phyloP scores from a whole-genome alignment of 2,113 vertebrate genomes.

The Chinchilla lanigera region DNA sequence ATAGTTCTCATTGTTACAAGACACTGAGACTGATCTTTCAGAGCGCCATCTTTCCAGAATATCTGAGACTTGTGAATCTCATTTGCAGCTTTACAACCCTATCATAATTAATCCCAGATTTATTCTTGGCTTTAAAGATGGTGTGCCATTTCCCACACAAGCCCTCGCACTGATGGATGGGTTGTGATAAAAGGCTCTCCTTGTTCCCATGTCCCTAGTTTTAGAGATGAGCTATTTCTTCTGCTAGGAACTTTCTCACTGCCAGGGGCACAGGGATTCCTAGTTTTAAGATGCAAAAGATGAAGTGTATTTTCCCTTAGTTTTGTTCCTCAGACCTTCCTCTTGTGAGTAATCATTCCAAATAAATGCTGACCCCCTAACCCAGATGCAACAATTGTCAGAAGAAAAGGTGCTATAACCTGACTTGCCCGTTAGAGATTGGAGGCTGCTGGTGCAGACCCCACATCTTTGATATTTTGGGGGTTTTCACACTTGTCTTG shows the following conservation, averaged over 20 bases:
- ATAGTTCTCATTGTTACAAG: neutral
- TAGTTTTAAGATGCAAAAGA: neutral
- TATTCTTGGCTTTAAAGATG: neutral
- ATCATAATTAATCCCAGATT: neutral
- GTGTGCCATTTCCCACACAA: neutral
- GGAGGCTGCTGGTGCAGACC: neutral
- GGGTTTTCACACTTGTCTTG: neutral
- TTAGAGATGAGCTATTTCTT: neutral
- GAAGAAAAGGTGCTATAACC: neutral
- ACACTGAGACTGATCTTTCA: neutral
- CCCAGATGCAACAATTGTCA: neutral
- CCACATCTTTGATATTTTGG: neutral
- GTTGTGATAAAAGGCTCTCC: neutral
- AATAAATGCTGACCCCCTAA: neutral
- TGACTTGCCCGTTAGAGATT: neutral
- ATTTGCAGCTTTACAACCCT: neutral
- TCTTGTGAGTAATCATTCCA: neutral
- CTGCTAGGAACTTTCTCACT: neutral
- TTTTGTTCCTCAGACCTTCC: neutral
- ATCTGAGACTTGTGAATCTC: neutral
- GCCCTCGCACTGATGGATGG: neutral
- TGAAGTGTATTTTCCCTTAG: neutral
- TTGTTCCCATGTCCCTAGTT: fast-evolving
- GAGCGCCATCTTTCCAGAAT: neutral
- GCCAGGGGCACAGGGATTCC: neutral